A percentile compares a stretch with the other conserved stretches of the same genome.
These are phyloP conservation scores for Synanthedon andrenaeformis DNA, from an alignment of 2,888 invertebrate genomes.

Conservation along the genomic window DNA sequence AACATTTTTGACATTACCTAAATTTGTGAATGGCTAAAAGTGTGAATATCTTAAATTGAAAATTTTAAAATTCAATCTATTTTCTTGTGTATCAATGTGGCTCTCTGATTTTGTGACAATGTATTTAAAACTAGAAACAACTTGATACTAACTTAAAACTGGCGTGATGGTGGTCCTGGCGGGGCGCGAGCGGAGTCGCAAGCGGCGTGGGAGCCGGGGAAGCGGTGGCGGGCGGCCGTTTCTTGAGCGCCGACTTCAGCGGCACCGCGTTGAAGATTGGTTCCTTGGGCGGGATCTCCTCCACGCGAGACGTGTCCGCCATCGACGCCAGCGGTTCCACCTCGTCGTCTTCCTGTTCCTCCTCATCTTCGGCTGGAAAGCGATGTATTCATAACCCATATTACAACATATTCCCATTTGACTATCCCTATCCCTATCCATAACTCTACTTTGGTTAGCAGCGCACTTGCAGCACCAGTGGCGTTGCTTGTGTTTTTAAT, in stretches of 20 bases:
- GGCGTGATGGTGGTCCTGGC: slow-evolving; percentile 81
- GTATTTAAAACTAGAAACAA: no score
- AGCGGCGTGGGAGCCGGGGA: slow-evolving; percentile 72
- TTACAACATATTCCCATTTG: neutral
- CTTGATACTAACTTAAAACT: slow-evolving; percentile 78
- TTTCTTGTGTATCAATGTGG: no score
- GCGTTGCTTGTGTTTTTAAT: no score
- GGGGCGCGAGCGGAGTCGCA: slow-evolving; percentile 59
- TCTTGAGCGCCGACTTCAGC: slow-evolving; percentile 92
- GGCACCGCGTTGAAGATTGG: slow-evolving; percentile 92
- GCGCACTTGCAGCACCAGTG: no score
- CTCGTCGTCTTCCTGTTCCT: slow-evolving; percentile 77
- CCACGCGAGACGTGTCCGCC: slow-evolving; percentile 85
- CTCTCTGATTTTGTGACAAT: no score
- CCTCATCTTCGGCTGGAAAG: slow-evolving; percentile 60
- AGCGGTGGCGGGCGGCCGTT: slow-evolving; percentile 78
- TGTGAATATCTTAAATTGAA: no score
- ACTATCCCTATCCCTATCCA: neutral
- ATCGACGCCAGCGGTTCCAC: slow-evolving; percentile 72
- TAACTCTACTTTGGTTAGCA: no score
- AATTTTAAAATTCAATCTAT: no score
- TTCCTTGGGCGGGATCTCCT: slow-evolving; percentile 94
- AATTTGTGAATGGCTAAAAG: no score
- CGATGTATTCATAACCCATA: neutral
- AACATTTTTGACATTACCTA: no score